Evolutionary conservation across 1,140 invertebrate species (phyloP), one percentile per base, ranked within the genome.

Genomic region (Zaprionus ornatus): DNA sequence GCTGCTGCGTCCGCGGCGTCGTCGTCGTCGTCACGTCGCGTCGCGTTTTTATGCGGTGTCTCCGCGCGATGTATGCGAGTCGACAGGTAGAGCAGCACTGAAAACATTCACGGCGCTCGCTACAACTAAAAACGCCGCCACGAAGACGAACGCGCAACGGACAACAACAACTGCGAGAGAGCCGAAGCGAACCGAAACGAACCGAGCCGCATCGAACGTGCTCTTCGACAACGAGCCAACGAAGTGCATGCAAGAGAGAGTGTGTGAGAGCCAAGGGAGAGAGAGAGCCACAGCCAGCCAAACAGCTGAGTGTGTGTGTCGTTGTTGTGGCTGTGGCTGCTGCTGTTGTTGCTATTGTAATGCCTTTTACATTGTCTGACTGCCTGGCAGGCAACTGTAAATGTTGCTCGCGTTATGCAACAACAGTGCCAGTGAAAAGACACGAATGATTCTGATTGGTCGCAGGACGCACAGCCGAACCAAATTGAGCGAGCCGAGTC

Each of bases 351-450:
- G 48, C 25, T 64, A 32, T 52, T 80, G 66, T 57, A 82, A 82
- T 64, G 66, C 52, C 61, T 70, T 77, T 84, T 78, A 80, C 82
- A 80, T 78, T 86, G 56, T 32, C 57, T 50, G 27, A 57, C 71
- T 13, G 68, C 65, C 62, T 48, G 37, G 48, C 73, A 64, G 67
- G 67, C 69, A 66, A 77, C 69, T 77, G 62, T 73, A 77, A 77
- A 77, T 67, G 48, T 77, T 72, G 79, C 54, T 54, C 56, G 61
- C 83, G 86, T 87, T 83, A 87, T 82, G 83, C 83, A 87, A 87
- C 80, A 72, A 82, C 77, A 84, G 64, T 73, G 50, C 70, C 70
- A 62, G 76, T 50, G 23, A 29, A 54, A 35, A 63, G 23, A 40
- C 59, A 70, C 73, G 67, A 75, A 56, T 65, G 63, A 40, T 73